Evolutionary conservation across 2,113 vertebrate species (phyloP), one percentile per base, ranked within the genome.

Genomic region (Brachypodius melanocephalos): DNA sequence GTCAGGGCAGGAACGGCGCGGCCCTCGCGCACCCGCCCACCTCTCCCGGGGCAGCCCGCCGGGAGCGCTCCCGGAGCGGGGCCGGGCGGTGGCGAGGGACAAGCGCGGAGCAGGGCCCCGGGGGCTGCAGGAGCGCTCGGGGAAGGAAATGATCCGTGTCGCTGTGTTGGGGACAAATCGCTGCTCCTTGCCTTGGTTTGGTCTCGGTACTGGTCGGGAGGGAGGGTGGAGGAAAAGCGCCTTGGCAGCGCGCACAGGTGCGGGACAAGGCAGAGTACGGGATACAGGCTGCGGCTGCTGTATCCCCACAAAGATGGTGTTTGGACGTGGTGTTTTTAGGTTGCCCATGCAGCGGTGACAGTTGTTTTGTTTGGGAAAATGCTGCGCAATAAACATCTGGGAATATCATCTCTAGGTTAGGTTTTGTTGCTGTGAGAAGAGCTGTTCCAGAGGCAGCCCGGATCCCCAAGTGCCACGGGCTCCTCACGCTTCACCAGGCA

Each of bases 101-200:
- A 2, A 13, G 26, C 20, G 0, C n/a, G 1, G 45, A 1, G 31
- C 46, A 0, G 57, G 6, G 22, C 5, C 4, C 38, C 17, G n/a
- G 20, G 26, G 48, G 20, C 38, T 45, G 31, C 32, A 1, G 25
- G 28, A 13, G 7, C 9, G 1, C 28, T 17, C 9, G 31, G 42
- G 25, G 7, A 4, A 0, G 16, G 6, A 6, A 4, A 8, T 1
- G 8, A 8, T 14, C 29, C 65, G 2, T 5, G 28, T 12, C 8
- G 6, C 2, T 20, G 1, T 7, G 36, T 32, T 4, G 10, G 51
- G 45, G 20, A 7, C 10, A 29, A 3, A 26, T 31, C 1, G 7
- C 28, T 22, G 2, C 48, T 88, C 12, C 34, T 14, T 6, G 88
- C 8, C 0, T 7, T 12, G 55, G 2, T 36, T 54, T 12, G 32